phyloP scores from a whole-genome alignment of 30 jellyfish, hydroid and myxozoan genomes.

The Pseudorhiza aurosa region DNA sequence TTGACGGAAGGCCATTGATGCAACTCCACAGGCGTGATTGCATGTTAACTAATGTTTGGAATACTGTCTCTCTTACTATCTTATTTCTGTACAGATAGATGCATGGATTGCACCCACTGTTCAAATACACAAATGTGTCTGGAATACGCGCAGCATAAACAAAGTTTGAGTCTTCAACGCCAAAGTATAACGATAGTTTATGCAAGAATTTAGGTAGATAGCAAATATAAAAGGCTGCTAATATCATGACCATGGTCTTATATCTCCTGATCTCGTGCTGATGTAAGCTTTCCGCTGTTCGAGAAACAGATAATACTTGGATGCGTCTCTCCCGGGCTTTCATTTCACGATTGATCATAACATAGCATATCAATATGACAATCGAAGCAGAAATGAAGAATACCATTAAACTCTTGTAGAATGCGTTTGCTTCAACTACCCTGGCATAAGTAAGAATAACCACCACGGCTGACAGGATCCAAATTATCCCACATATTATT shows the following conservation, averaged over 20 bases:
- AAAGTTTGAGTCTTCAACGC: background rate
- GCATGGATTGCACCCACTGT: constrained; percentile 15
- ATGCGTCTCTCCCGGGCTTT: background rate
- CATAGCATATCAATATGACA: background rate
- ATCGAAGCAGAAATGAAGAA: background rate
- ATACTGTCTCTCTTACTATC: background rate
- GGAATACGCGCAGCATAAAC: constrained; percentile 6
- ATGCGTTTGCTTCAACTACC: background rate
- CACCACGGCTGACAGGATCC: background rate
- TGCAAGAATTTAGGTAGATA: constrained; percentile 2
- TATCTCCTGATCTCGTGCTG: background rate
- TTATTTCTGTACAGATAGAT: background rate
- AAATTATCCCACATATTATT: background rate
- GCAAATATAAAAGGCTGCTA: background rate
- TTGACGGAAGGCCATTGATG: no score
- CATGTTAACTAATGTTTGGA: background rate
- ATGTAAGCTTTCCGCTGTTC: background rate
- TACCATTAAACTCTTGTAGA: background rate
- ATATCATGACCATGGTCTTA: background rate
- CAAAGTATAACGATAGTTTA: background rate
- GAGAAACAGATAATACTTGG: background rate
- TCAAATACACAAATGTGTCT: background rate
- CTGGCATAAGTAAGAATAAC: background rate
- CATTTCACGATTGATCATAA: background rate
- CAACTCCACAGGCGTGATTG: no score